Evolutionary conservation across 2,113 vertebrate genomes (phyloP).

Genomic region (Laticauda laticaudata): DNA sequence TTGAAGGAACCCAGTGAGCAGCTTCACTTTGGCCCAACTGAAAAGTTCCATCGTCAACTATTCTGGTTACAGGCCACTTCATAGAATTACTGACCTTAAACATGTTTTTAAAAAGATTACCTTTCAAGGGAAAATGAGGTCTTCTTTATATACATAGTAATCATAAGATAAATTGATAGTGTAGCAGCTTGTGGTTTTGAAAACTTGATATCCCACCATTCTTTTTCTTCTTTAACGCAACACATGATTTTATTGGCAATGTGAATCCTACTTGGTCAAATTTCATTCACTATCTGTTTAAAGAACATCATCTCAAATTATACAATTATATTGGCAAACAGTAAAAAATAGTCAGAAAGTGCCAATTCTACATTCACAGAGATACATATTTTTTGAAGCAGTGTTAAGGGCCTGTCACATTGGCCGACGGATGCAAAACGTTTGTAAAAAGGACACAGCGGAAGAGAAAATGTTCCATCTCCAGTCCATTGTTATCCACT

Average conservation of each 20-base stretch:
- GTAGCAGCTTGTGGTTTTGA: neutral
- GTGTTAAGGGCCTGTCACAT: neutral
- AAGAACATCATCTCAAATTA: neutral
- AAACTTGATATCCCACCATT: neutral
- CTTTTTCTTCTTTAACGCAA: neutral
- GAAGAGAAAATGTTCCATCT: no score
- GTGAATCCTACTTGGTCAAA: neutral
- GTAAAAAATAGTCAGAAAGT: neutral
- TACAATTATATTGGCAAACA: neutral
- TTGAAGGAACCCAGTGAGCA: neutral
- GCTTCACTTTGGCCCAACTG: neutral
- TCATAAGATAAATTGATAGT: neutral
- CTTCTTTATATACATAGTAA: neutral
- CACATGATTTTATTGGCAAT: neutral
- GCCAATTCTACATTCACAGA: neutral
- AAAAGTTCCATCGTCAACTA: neutral
- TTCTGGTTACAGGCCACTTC: neutral
- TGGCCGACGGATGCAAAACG: no score
- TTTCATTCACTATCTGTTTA: neutral
- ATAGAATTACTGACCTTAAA: neutral
- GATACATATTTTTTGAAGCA: neutral
- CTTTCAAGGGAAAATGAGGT: neutral
- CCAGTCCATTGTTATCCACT: no score
- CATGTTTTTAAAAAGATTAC: neutral
- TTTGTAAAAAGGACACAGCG: no score